Evolutionary conservation across 2,113 vertebrate species (phyloP).

Genomic region (Dasyornis broadbenti): DNA sequence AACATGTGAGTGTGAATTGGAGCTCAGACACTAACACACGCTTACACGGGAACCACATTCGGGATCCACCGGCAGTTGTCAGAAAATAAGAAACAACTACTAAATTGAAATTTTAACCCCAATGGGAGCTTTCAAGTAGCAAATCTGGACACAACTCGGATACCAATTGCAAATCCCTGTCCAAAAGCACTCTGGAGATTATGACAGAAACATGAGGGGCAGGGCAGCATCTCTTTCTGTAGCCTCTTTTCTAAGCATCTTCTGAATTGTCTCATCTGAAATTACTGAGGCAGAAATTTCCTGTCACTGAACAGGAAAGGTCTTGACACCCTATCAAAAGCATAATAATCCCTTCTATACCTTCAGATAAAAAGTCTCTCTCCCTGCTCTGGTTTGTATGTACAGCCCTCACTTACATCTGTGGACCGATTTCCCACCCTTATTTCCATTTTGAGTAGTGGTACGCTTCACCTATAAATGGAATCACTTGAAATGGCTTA

Average conservation of each 20-base stretch:
- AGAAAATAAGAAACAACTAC: neutral
- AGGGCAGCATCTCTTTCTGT: neutral
- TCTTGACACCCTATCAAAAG: neutral
- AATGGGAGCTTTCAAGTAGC: neutral
- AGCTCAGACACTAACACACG: neutral
- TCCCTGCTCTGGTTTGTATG: neutral
- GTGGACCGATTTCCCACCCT: neutral
- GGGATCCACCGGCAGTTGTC: neutral
- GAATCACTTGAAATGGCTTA: neutral
- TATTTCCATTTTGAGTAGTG: neutral
- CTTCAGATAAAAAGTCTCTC: neutral
- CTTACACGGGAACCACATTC: neutral
- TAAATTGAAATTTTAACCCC: neutral
- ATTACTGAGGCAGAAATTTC: neutral
- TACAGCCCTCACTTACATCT: neutral
- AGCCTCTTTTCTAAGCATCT: neutral
- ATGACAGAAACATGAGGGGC: neutral
- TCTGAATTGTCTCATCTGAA: neutral
- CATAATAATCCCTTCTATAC: neutral
- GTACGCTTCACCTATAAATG: neutral
- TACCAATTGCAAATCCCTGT: neutral
- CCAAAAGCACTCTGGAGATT: neutral
- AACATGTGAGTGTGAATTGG: neutral
- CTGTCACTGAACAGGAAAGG: neutral
- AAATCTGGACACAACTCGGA: neutral